Base-by-base conservation (phyloP, 2,113 vertebrate species). In the Leptobrachium ailaonicum region DNA sequence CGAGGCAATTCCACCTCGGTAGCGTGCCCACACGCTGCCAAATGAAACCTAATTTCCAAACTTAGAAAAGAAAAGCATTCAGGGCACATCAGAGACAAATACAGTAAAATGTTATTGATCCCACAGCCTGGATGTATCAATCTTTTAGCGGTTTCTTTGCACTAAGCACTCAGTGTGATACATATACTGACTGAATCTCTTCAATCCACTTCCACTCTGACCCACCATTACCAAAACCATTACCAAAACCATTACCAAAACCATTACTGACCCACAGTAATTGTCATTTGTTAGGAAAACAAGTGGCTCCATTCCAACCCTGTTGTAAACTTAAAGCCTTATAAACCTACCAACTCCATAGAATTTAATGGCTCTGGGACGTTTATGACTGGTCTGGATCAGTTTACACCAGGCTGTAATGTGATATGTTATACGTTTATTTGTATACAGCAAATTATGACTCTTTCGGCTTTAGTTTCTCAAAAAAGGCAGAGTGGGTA, bases 51-150 rank as follows among this genome's bases (percentile, higher is more conserved):
- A 12, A 73, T 82, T 77, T 73, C 68, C 70, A 73, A 67, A 47
- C 63, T 68, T 73, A 77, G 73, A 73, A 82, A 82, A 77, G 53
- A 68, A 69, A 63, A 82, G 64, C 58, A 63, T 47, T 63, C 69
- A 77, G 62, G 62, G 76, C 75, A 72, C 63, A 68, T 43, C 1
- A 32, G 71, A 82, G 53, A 73, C 75, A 82, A 77, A 77, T 77
- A 73, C 43, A 77, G 43, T 77, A 77, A 82, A 82, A 77, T 73
- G 69, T 77, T 78, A 70, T 77, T 62, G 81, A 82, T 81, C 72
- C 71, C 72, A 63, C 75, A 47, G 70, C 53, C 71, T 67, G 53
- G 50, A 73, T 69, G 70, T 82, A 82, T 82, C 63, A 47, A 75
- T 75, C 71, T 75, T 73, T 66, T 12, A 47, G 43, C 42, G 40